Evolutionary conservation across 2,888 invertebrate genomes (phyloP).

Genomic region (Agapostemon virescens): DNA sequence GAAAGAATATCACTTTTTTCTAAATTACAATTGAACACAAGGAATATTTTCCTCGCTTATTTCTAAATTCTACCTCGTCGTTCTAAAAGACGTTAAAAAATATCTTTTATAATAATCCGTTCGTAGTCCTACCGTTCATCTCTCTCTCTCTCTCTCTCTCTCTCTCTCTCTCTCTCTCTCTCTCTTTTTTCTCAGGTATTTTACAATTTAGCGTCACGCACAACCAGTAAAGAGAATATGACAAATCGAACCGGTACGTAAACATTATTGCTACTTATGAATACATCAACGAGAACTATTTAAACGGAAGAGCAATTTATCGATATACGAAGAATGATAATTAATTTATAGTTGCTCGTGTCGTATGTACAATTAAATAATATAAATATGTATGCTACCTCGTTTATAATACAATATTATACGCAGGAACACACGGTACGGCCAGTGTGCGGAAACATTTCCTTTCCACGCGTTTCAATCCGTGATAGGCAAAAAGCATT

Average conservation of each 20-base stretch:
- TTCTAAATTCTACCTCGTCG: neutral
- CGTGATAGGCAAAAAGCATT: neutral
- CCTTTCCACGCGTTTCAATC: neutral
- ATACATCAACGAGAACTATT: neutral
- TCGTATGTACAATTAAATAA: slow-evolving; percentile 59
- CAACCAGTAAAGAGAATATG: neutral
- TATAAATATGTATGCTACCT: slow-evolving; percentile 32
- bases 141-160: too few relatives aligned
- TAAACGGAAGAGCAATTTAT: slow-evolving; percentile 5
- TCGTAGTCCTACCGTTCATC: neutral
- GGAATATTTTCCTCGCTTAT: neutral
- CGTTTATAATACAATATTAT: slow-evolving; percentile 43
- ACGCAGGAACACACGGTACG: neutral
- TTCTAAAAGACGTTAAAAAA: neutral
- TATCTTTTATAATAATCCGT: neutral
- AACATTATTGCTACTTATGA: neutral
- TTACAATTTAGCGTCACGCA: slow-evolving; percentile 9
- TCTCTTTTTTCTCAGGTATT: too few relatives aligned
- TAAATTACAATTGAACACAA: neutral
- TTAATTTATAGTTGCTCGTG: slow-evolving; percentile 31
- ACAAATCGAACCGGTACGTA: neutral
- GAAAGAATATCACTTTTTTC: neutral
- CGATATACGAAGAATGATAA: slow-evolving; percentile 22
- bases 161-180: too few relatives aligned
- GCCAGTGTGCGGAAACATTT: neutral